Percentiles rank a stretch among this genome's conserved stretches.
These are phyloP conservation scores for Esox lucius DNA, from an alignment of 2,797 vertebrate species.

Conservation along the genomic window DNA sequence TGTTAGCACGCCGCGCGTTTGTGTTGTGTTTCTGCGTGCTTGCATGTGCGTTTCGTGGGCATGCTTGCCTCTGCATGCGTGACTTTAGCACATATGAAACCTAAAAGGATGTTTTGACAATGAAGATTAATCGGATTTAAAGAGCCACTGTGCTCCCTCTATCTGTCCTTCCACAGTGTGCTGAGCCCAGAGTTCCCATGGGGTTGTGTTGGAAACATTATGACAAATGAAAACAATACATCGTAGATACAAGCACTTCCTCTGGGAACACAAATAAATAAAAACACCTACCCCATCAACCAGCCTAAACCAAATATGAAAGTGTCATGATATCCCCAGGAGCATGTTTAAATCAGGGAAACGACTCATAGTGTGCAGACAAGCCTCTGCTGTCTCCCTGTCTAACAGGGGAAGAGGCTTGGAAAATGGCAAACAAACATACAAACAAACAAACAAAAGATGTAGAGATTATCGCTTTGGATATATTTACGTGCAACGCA, in stretches of 20 bases:
- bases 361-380: background rate
- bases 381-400: background rate
- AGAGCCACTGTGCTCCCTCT: constrained; percentile 36
- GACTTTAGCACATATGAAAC: constrained; percentile 7
- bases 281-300: constrained; percentile 53
- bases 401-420: constrained; percentile 1
- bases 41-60: background rate
- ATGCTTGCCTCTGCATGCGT: background rate
- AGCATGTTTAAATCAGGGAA: constrained; percentile 9
- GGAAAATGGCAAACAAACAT: background rate
- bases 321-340: background rate
- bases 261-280: constrained; percentile 49
- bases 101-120: constrained; percentile 28
- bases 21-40: background rate
- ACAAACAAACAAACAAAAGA: background rate
- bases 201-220: constrained; percentile 31
- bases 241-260: constrained; percentile 26
- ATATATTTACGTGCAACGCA: background rate
- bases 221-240: constrained; percentile 32
- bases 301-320: constrained; percentile 4
- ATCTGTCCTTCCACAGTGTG: constrained; percentile 52
- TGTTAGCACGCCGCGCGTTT: background rate
- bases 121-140: constrained; percentile 57
- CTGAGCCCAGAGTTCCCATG: constrained; percentile 49
- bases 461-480: background rate